Conservation (phyloP, 2,797 vertebrate genomes). For the Percopsis omiscomaycus region DNA sequence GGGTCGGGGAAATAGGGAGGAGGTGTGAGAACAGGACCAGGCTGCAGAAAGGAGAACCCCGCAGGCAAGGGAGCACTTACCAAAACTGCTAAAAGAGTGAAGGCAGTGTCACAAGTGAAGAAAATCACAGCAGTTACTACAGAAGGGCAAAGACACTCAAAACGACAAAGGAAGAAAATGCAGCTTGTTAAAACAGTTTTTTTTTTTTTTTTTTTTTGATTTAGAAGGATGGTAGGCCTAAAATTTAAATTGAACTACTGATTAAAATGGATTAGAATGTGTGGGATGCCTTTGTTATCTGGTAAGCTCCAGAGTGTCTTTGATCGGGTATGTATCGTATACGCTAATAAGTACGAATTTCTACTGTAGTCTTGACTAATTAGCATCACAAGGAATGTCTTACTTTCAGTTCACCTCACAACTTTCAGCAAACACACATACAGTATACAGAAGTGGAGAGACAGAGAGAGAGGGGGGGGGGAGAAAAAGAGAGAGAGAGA, state of each 20-base stretch:
- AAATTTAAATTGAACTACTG: constrained; percentile 25
- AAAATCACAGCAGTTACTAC: constrained; percentile 9
- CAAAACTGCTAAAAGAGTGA: constrained; percentile 23
- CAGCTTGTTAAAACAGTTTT: constrained; percentile 16
- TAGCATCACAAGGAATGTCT: constrained; percentile 46
- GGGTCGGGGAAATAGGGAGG: constrained; percentile 24
- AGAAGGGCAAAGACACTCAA: not conserved
- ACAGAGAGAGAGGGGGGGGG: constrained; percentile 3
- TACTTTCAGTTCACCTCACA: constrained; percentile 64
- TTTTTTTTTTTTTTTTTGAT: constrained; percentile 4
- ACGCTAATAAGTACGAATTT: constrained; percentile 37
- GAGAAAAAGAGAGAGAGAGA: not conserved
- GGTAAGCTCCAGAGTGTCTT: constrained; percentile 24
- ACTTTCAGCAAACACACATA: constrained; percentile 40
- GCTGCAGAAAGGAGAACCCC: constrained; percentile 15
- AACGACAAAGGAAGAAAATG: constrained; percentile 14
- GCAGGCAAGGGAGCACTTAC: constrained; percentile 10
- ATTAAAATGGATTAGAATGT: constrained; percentile 25
- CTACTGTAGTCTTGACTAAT: constrained; percentile 38
- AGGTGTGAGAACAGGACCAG: constrained; percentile 30
- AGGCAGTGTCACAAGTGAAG: constrained; percentile 7
- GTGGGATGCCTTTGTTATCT: not conserved
- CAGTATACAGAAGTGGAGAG: constrained; percentile 9
- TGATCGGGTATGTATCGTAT: constrained; percentile 46
- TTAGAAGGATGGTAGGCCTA: constrained; percentile 27